Conservation (phyloP, 2,888 invertebrate genomes). For the Villa cingulata region DNA sequence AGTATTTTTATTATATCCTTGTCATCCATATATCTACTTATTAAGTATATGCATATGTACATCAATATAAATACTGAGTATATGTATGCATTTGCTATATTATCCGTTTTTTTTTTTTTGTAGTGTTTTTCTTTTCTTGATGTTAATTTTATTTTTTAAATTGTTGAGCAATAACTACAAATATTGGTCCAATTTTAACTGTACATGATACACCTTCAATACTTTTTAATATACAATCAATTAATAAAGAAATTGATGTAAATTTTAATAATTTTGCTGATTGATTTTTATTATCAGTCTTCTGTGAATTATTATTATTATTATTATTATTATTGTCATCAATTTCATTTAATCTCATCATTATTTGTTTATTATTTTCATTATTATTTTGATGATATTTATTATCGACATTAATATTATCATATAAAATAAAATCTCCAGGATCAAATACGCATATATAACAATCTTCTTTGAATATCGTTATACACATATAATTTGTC, state of each 20-base stretch:
- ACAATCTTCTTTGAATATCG: neutral
- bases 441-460: neutral
- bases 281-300: neutral
- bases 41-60: no score
- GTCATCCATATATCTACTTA: no score
- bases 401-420: no score
- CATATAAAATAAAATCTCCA: neutral
- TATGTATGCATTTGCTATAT: no score
- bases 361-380: no score
- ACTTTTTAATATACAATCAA: neutral
- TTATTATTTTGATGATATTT: no score
- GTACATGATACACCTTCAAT: neutral
- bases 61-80: no score
- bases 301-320: neutral
- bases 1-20: no score
- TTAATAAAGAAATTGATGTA: neutral
- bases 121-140: no score
- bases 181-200: neutral
- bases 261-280: neutral
- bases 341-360: no score
- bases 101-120: no score
- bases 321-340: neutral
- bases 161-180: neutral
- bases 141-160: neutral
- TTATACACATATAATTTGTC: neutral